Evolutionary conservation across 53 echinoderm and acorn worm species (phyloP), one percentile per base, ranked within the genome.

Genomic region (Holothuria leucospilota): DNA sequence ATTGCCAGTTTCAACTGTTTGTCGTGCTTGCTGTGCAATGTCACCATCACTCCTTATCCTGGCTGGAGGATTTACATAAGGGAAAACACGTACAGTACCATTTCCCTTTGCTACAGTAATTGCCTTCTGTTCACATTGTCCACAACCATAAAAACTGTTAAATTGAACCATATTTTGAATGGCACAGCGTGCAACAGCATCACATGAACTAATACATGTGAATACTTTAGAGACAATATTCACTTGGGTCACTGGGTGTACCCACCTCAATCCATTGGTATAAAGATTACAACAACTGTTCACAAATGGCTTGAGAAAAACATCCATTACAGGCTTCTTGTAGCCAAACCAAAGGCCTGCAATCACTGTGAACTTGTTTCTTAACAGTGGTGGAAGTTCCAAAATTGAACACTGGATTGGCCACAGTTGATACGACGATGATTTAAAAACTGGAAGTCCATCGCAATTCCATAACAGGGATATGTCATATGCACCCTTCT

Each of bases 401-500:
- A 51, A 92, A 46, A 73, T 71, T n/a, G 16, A 85, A 85, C 40
- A 84, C 88, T 88, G 88, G 82, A 38, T 88, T 63, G 52, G 92
- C 88, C 63, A 81, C 12, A 69, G 69, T 39, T 69, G 69, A 69
- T 69, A 86, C n/a, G 20, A 27, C 4, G 92, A 92, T 0, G 89
- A 89, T 20, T 86, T 92, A 75, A 89, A 92, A 6, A 85, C 88
- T 51, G 92, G 89, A 27, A 85, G 59, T 4, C 92, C 92, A 85
- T 89, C 82, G 51, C 65, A 24, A 2, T 69, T 69, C 10, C 30
- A 26, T 7, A 69, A 29, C 28, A 69, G 29, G 39, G 30, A 69
- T 6, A 69, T 34, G 18, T 69, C 69, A 69, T 69, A 26, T 69
- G 2, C 30, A 69, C 60, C 60, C 60, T 59, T 59, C 13, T 59